These are phyloP conservation scores for Lasiurus borealis DNA, from an alignment of 2,113 vertebrate species.

Conservation along the genomic window DNA sequence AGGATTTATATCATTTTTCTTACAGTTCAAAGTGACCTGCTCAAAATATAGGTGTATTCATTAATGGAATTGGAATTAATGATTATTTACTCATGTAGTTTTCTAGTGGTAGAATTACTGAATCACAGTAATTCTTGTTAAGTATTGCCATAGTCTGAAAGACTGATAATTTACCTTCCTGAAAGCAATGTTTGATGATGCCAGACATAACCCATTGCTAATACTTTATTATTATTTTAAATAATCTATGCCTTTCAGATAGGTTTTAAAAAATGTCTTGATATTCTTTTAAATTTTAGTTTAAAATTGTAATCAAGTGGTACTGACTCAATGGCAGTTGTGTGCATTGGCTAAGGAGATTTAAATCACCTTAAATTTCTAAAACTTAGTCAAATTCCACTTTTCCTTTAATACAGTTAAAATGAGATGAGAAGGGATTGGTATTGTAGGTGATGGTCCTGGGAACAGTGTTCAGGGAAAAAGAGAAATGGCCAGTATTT, in stretches of 20 bases:
- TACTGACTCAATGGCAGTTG: neutral
- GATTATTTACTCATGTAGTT: slow-evolving; percentile 26
- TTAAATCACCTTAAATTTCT: neutral
- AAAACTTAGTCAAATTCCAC: slow-evolving; percentile 27
- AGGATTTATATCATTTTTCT: neutral
- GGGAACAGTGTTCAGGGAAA: slow-evolving; percentile 24
- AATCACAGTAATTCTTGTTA: slow-evolving; percentile 26
- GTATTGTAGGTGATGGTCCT: neutral
- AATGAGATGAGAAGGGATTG: slow-evolving; percentile 11
- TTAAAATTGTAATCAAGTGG: neutral
- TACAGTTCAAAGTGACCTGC: neutral
- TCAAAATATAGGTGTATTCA: neutral
- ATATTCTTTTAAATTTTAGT: slow-evolving; percentile 10
- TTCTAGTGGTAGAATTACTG: slow-evolving; percentile 6
- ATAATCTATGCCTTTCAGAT: neutral
- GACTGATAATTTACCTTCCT: neutral
- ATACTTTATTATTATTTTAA: slow-evolving; percentile 11
- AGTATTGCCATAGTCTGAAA: neutral
- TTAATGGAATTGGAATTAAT: slow-evolving; percentile 18
- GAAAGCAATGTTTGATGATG: neutral
- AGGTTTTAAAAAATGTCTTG: neutral
- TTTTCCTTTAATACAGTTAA: slow-evolving; percentile 21
- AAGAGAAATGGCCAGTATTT: neutral
- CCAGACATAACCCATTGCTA: neutral
- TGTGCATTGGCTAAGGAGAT: neutral